Base-by-base conservation (phyloP, 2,797 vertebrate species). In the Pogonophryne albipinna region DNA sequence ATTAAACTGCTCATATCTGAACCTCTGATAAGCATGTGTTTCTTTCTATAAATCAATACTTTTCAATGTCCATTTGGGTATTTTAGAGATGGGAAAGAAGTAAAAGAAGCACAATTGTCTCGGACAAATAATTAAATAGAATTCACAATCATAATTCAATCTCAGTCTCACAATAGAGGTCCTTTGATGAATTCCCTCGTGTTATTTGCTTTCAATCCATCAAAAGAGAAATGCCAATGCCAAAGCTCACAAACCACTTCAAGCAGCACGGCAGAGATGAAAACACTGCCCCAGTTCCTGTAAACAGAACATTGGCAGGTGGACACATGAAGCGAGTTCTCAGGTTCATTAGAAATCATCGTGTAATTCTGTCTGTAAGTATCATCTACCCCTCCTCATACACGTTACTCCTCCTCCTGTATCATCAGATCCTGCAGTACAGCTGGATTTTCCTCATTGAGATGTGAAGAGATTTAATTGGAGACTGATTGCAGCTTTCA, bases 391-490 rank as follows among this genome's bases (percentile, higher is more conserved):
- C 85, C 87, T 80, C 59, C 46, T 76, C 61, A 82, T 83, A 78
- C 86, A 90, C 78, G 53, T 74, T 69, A 53, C 69, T 77, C 82
- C 83, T 79, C 82, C 78, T 82, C 76, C 82, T 83, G 82, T 71
- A 76, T 87, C 85, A 85, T 89, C 74, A 80, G 31, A 69, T 78
- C 75, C 71, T 71, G 57, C 72, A 53, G 60, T 87, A 85, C 88
- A 90, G 88, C 90, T 91, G 89, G 87, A 90, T 86, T 86, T 90
- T 38, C 86, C 85, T 92, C 85, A 87, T 89, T 90, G 82, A 94
- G 84, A 92, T 91, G 87, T 92, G 93, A 94, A 94, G 92, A 91
- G 93, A 23, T 80, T 86, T 95, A 94, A 94, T 95, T 94, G 85
- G 83, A 85, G 82, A 69, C 93, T 95, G 94, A 95, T 95, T 94